These are phyloP conservation scores for Apocheima hispidaria DNA, from an alignment of 2,888 invertebrate genomes.

Conservation along the genomic window DNA sequence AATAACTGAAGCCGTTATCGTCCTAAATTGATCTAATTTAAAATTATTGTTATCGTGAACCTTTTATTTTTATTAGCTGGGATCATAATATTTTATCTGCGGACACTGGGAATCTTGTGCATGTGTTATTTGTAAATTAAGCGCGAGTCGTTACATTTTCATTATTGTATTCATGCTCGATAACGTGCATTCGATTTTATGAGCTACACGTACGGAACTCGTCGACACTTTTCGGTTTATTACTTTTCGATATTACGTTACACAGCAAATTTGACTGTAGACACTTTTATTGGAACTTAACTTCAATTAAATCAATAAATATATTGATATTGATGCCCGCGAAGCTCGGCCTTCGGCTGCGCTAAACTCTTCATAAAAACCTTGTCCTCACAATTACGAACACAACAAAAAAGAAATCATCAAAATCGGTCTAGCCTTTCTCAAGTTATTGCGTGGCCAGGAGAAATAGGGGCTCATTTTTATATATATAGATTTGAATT, in stretches of 20 bases:
- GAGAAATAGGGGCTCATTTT: too few species aligned
- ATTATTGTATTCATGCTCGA: constrained; percentile 44
- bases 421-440: too few species aligned
- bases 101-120: constrained; percentile 57
- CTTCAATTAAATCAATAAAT: background rate
- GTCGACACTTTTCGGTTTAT: constrained; percentile 42
- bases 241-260: constrained; percentile 43
- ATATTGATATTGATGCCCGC: background rate
- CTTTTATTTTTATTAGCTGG: constrained; percentile 80
- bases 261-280: constrained; percentile 38
- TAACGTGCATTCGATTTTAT: constrained; percentile 45
- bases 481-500: too few species aligned
- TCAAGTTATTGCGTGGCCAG: too few species aligned
- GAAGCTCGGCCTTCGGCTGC: too few species aligned
- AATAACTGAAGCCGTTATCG: constrained; percentile 84
- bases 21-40: constrained; percentile 84
- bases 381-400: too few species aligned
- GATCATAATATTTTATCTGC: constrained; percentile 74
- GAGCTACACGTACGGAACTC: constrained; percentile 33
- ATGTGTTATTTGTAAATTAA: constrained; percentile 50
- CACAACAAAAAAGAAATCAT: too few species aligned
- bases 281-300: constrained; percentile 21
- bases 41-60: constrained; percentile 83
- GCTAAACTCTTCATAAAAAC: too few species aligned
- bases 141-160: constrained; percentile 35